A percentile compares a stretch with the other conserved stretches of the same genome.
These are phyloP conservation scores for Temnothorax longispinosus DNA, from an alignment of 1,140 invertebrate genomes.

Conservation along the genomic window DNA sequence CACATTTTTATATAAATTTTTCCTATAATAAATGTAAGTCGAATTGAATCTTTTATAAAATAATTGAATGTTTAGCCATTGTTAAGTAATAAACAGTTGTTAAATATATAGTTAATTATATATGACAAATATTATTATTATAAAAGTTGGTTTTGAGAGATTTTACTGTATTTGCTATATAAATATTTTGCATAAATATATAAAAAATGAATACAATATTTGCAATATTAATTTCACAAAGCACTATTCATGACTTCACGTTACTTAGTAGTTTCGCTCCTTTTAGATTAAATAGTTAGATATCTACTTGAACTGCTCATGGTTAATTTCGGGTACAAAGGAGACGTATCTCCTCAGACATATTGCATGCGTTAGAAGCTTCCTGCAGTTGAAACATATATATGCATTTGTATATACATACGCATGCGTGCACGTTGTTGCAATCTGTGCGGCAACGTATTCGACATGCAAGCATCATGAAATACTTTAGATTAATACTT, in stretches of 20 bases:
- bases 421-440: slow-evolving; percentile 22
- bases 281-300: slow-evolving; percentile 24
- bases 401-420: not conserved
- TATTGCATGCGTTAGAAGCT: slow-evolving; percentile 27
- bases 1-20: not conserved
- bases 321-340: slow-evolving; percentile 25
- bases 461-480: slow-evolving; percentile 52
- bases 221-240: slow-evolving; percentile 14
- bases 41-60: not conserved
- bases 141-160: not conserved
- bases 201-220: not conserved
- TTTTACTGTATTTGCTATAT: not conserved
- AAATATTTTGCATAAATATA: not conserved
- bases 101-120: not conserved
- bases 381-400: slow-evolving; percentile 5
- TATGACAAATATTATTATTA: not conserved
- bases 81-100: not conserved
- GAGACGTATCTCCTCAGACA: slow-evolving; percentile 7
- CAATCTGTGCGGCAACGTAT: slow-evolving; percentile 40
- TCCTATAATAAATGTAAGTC: not conserved
- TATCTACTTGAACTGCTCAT: slow-evolving; percentile 12
- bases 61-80: not conserved
- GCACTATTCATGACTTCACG: not conserved
- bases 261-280: slow-evolving; percentile 16
- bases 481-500: slow-evolving; percentile 60